Base-by-base conservation (phyloP, 2,797 vertebrate species). In the Spea hammondii region DNA sequence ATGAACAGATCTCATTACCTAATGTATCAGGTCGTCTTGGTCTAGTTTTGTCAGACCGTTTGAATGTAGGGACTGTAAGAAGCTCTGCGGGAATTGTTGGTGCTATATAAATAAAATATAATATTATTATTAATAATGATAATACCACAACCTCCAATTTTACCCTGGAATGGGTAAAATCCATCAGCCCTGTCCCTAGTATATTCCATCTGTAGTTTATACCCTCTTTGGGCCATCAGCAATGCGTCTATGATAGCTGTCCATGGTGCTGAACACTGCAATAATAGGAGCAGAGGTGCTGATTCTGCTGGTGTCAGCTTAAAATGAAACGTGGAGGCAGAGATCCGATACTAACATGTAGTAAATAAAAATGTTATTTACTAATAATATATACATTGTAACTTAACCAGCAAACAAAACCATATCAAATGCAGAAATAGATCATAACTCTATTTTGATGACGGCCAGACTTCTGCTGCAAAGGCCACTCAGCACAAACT, bases 191-290 rank as follows among this genome's bases (percentile, higher is more conserved):
- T 59, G 12, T 59, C 8, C 11, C 8, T n/a, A 59, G 55, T 11
- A 10, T 59, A n/a, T 32, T 17, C 5, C 32, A 7, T 59, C 10
- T 47, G 50, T 70, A 5, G 47, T 50, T 59, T 9, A 65, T 32
- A 59, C 57, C 67, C 53, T 51, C 66, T 44, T 69, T 66, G 72
- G 60, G 46, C 13, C 46, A 65, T 82, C 74, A 82, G 79, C 79
- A 82, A 67, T 82, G 79, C 79, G 79, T 60, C 70, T 68, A 55
- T 77, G 74, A 72, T 69, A 77, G 79, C 74, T 73, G 54, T 77
- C 79, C 79, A 46, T 14, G 70, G 79, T 77, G 64, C 79, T 77
- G 79, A 65, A 5, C 50, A 69, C 74, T 82, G 79, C 79, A 82
- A 74, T 77, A 74, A 70, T 77, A 74, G 78, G 78, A 74, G 54